Base-by-base conservation (phyloP, 2,113 vertebrate genomes). In the Elaphurus davidianus region DNA sequence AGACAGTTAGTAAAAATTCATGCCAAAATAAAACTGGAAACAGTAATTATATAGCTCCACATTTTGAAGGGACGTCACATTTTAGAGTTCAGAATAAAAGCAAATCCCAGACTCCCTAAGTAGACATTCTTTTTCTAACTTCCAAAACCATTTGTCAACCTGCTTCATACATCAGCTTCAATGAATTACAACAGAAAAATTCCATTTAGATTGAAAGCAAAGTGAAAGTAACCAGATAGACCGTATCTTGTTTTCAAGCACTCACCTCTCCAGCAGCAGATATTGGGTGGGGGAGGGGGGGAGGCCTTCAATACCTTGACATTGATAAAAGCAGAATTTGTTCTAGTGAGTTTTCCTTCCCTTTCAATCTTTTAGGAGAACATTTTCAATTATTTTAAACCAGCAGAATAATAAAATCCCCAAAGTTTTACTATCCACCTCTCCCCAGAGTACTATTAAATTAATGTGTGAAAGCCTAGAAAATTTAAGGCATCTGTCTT, bases 401-500 rank as follows among this genome's bases (percentile, higher is more conserved):
- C 76, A 82, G 36, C 16, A 86, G 87, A 96, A 97, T 97, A 96
- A 96, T 85, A 91, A 97, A 93, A 60, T 94, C 36, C 84, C 50
- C 4, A 43, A 89, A 81, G 36, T 83, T 97, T 96, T 97, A 87
- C 88, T 91, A 78, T 45, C 17, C 5, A 71, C 23, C 17, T 92
- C 74, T 98, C 92, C 95, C 87, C 28, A 82, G 94, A 93, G 76
- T 52, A 67, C 84, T 57, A 8, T 94, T 91, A 95, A 62, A 92
- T 90, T 90, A 96, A 91, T 81, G 85, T 79, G 14, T 40, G 19
- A 6, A 96, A 92, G 54, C 64, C 59, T 50, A 87, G 64, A 84
- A 96, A 94, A 95, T 95, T 90, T 97, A 95, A 96, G 82, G 23
- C 33, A 25, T 96, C 93, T 98, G 79, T 96, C 81, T 97, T 54